These are phyloP conservation scores for Catharus minimus DNA, from an alignment of 2,113 vertebrate genomes.

Conservation along the genomic window DNA sequence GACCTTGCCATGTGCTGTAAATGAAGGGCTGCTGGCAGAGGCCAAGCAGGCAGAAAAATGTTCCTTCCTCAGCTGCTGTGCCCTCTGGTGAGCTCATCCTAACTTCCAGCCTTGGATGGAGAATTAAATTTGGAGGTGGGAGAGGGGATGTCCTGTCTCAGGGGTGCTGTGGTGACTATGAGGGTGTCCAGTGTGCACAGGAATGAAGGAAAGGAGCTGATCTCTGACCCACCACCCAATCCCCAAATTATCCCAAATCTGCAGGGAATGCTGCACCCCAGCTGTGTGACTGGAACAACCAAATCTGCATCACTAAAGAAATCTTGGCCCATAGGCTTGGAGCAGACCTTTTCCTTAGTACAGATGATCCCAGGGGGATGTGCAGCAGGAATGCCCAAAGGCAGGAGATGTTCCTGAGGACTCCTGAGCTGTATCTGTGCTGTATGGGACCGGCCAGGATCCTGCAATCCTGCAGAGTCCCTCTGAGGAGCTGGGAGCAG, in stretches of 20 bases:
- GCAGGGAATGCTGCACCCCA: background rate
- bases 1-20: background rate
- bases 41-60: background rate
- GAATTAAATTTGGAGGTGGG: background rate
- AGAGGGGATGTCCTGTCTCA: background rate
- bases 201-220: background rate
- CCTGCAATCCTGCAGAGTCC: background rate
- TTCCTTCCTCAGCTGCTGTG: background rate
- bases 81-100: background rate
- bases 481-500: background rate
- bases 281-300: fast-evolving
- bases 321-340: background rate
- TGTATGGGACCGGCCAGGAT: background rate
- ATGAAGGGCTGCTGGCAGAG: conserved; percentile 16
- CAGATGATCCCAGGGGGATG: background rate
- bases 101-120: background rate
- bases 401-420: background rate
- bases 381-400: fast-evolving
- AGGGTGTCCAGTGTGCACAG: background rate
- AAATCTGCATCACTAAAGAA: background rate
- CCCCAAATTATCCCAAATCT: background rate
- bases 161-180: background rate
- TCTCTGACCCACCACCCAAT: fast-evolving
- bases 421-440: fast-evolving
- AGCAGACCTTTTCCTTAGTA: background rate